Conservation (phyloP, 2,888 invertebrate species). For the Drosophila birchii region DNA sequence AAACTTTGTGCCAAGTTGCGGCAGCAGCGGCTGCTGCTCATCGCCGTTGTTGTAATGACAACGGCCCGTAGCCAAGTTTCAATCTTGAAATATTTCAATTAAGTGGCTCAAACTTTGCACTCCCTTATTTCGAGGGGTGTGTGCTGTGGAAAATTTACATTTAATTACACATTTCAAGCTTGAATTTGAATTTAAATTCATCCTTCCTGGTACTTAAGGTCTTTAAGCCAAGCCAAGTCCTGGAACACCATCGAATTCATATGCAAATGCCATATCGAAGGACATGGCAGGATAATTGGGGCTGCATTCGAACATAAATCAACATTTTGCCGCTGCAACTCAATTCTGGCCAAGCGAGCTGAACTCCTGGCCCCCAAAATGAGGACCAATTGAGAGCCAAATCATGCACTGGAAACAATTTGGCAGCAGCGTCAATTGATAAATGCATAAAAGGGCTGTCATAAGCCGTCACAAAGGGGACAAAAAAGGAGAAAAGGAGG, state of each 20-base stretch:
- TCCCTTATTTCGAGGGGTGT: slow-evolving; percentile 19
- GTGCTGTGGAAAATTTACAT: slow-evolving; percentile 70
- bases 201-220: slow-evolving; percentile 46
- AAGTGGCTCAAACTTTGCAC: slow-evolving; percentile 81
- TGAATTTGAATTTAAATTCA: slow-evolving; percentile 45
- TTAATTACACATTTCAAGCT: slow-evolving; percentile 77
- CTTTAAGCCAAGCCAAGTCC: slow-evolving; percentile 59
- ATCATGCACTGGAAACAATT: slow-evolving; percentile 67
- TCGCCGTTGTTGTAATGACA: slow-evolving; percentile 68
- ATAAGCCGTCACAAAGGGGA: slow-evolving; percentile 10
- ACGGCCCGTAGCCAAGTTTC: slow-evolving; percentile 66
- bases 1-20: slow-evolving; percentile 52
- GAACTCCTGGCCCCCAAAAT: slow-evolving; percentile 14
- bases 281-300: slow-evolving; percentile 57
- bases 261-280: slow-evolving; percentile 53
- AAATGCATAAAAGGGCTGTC: slow-evolving; percentile 56
- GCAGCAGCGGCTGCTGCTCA: slow-evolving; percentile 13
- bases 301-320: slow-evolving; percentile 71
- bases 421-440: slow-evolving; percentile 50
- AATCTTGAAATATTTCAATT: slow-evolving; percentile 83
- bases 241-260: slow-evolving; percentile 30
- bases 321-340: slow-evolving; percentile 53
- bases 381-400: slow-evolving; percentile 47
- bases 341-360: slow-evolving; percentile 32
- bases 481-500: background rate